phyloP scores from a whole-genome alignment of 2,888 invertebrate species.

The Drepanosiphum platanoidis region DNA sequence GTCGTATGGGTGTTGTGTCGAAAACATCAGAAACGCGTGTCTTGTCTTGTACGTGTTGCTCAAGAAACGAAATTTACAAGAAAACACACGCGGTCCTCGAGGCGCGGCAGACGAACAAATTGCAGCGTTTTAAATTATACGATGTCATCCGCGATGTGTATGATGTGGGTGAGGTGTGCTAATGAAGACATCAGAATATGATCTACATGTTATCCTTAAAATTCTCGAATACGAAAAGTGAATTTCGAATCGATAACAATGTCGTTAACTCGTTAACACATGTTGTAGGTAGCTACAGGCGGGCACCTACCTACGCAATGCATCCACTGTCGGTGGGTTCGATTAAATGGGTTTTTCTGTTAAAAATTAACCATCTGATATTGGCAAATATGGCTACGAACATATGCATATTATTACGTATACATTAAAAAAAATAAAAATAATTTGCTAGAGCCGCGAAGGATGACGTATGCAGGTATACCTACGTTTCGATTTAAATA shows the following conservation, averaged over 20 bases:
- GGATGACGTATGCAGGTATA: not conserved
- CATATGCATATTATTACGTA: not conserved
- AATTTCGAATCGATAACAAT: not conserved
- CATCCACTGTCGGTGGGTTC: not conserved
- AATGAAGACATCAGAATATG: not conserved
- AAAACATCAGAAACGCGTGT: not conserved
- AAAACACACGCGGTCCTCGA: not conserved
- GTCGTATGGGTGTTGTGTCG: not conserved
- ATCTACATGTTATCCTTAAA: not conserved
- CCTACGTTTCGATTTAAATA: not conserved
- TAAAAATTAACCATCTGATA: not conserved
- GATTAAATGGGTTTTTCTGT: not conserved
- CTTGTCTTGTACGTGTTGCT: not conserved
- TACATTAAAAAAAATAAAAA: not conserved
- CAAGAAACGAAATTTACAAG: not conserved
- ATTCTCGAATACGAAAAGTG: not conserved
- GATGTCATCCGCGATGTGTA: not conserved
- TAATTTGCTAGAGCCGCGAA: not conserved
- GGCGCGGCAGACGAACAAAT: not conserved
- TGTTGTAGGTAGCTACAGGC: not conserved
- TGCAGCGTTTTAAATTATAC: too few relatives aligned
- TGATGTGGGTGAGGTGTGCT: not conserved
- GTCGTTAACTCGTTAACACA: too few relatives aligned
- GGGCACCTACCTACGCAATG: not conserved
- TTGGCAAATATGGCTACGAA: not conserved